Conservation (phyloP, 1,140 invertebrate species). For the Aplysia californica region DNA sequence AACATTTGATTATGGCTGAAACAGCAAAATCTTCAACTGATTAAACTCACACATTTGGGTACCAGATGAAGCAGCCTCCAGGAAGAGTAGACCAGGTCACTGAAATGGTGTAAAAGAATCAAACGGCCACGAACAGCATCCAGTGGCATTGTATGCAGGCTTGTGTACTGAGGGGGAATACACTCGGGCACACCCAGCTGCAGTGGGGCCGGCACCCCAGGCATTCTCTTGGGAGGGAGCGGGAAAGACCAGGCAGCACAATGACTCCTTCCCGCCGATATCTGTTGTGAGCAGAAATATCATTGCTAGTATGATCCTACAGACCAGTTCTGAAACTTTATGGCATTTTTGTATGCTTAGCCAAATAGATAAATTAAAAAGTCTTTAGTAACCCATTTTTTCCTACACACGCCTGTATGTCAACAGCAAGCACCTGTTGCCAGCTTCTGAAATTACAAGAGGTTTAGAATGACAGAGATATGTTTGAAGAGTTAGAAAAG, state of each 20-base stretch:
- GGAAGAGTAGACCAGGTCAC: constrained; percentile 75
- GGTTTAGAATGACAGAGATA: no score
- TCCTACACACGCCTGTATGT: no score
- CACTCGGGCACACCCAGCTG: constrained; percentile 71
- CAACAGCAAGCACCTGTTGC: no score
- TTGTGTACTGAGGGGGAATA: constrained; percentile 73
- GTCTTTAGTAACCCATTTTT: no score
- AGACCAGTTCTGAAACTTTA: no score
- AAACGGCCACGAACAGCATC: constrained; percentile 72
- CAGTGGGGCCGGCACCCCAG: constrained; percentile 69
- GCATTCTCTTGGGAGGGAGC: constrained; percentile 67
- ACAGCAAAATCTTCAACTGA: no score
- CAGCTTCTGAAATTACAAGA: no score
- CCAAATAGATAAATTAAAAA: no score
- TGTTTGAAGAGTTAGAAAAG: no score
- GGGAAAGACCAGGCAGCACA: constrained; percentile 76
- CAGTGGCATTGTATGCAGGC: constrained; percentile 70
- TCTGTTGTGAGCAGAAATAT: constrained; percentile 64
- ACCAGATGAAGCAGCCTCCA: constrained; percentile 74
- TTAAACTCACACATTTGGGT: constrained; percentile 46
- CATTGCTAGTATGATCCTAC: no score
- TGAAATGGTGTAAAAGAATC: constrained; percentile 74
- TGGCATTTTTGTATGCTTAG: no score
- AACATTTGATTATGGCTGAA: no score
- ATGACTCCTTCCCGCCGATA: constrained; percentile 75